Percentiles rank a stretch among this genome's conserved stretches.
Evolutionary conservation across 2,888 invertebrate species (phyloP).

Genomic region (Balanococcus diminutus): DNA sequence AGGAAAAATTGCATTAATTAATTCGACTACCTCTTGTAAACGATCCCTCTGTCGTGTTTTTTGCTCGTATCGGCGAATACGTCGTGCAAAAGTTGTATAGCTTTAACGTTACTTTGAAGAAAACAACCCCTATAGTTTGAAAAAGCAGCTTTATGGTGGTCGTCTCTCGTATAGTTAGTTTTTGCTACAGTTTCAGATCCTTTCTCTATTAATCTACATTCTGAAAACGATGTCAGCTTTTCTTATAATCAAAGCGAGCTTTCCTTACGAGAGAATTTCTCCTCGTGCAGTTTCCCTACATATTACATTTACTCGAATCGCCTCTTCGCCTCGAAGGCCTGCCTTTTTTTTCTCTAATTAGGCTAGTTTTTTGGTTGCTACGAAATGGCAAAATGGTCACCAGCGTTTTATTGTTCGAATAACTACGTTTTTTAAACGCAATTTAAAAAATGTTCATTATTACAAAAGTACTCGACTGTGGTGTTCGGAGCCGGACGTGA

Average conservation of each 20-base stretch:
- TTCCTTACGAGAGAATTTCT: not conserved
- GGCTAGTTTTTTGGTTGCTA: not conserved
- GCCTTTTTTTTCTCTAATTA: constrained; percentile 12
- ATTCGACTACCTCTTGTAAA: constrained; percentile 32
- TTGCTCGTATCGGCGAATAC: not conserved
- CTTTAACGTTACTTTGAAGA: constrained; percentile 14
- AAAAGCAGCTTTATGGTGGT: constrained; percentile 38
- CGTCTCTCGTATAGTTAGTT: not conserved
- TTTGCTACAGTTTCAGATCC: constrained; percentile 33
- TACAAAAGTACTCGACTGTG: not conserved
- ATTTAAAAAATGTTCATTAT: not conserved
- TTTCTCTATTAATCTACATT: constrained; percentile 41
- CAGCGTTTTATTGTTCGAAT: not conserved
- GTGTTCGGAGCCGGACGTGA: not conserved
- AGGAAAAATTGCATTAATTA: not conserved
- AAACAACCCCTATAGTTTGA: constrained; percentile 36
- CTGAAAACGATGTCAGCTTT: constrained; percentile 36
- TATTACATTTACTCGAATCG: constrained; percentile 24
- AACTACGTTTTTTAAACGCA: not conserved
- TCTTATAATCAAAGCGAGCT: constrained; percentile 21
- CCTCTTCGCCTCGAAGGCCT: no score
- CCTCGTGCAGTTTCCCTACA: not conserved
- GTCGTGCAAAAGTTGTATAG: not conserved
- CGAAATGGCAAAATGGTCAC: not conserved
- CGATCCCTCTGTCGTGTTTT: constrained; percentile 6